Conservation (phyloP, 1,140 invertebrate species). For the Anthonomus grandis region DNA sequence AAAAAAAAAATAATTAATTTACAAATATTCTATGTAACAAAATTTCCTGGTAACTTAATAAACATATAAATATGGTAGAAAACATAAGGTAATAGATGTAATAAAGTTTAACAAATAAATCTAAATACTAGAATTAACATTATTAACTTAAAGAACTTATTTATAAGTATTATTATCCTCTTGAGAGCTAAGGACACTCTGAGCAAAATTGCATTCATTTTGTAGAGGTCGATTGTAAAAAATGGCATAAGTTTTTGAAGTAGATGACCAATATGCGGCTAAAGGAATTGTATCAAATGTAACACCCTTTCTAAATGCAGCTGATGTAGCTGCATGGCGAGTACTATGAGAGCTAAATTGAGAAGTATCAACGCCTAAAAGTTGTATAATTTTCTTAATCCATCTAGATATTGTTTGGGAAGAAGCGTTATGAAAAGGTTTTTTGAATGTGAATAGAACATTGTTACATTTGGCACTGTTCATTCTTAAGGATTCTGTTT, state of each 20-base stretch:
- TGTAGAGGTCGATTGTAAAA: constrained; percentile 4
- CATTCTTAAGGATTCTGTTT: not conserved
- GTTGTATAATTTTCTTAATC: not conserved
- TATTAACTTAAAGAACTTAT: no score
- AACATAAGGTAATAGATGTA: no score
- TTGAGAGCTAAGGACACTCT: no score
- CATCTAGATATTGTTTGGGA: no score
- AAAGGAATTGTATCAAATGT: not conserved
- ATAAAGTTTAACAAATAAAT: no score
- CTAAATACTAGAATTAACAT: no score
- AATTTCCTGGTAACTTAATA: no score
- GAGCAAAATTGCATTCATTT: not conserved
- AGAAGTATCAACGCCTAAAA: not conserved
- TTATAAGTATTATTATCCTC: no score
- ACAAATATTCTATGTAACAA: no score
- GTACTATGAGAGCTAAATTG: not conserved
- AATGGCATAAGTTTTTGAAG: not conserved
- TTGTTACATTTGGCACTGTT: not conserved
- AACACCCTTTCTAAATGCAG: not conserved
- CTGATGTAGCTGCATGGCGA: not conserved
- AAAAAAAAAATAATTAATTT: no score
- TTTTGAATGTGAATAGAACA: not conserved
- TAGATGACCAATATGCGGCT: not conserved
- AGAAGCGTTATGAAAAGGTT: no score
- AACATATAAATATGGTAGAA: no score